Evolutionary conservation across 2,888 invertebrate genomes (phyloP).

Genomic region (Eubasilissa splendida): DNA sequence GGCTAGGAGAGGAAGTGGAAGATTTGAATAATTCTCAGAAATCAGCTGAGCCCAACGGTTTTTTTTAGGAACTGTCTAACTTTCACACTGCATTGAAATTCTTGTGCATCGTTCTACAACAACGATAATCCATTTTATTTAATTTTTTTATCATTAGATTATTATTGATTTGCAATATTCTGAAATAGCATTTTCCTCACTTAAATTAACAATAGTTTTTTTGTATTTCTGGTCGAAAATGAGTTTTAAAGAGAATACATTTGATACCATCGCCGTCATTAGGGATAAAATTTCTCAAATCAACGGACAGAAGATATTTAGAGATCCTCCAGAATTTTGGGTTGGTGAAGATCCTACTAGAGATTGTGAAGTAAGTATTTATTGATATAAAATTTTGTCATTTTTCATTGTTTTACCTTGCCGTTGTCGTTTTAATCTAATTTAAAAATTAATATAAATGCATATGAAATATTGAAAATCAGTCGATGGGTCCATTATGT

Average conservation of each 20-base stretch:
- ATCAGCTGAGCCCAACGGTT: constrained; percentile 6
- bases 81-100: background rate
- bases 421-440: too few species aligned
- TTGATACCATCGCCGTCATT: too few species aligned
- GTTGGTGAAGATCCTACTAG: constrained; percentile 72
- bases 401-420: too few species aligned
- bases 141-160: too few species aligned
- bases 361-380: constrained; percentile 74
- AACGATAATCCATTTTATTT: background rate
- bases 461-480: background rate
- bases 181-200: too few species aligned
- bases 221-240: too few species aligned
- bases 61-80: background rate
- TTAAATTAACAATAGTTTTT: too few species aligned
- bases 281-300: constrained; percentile 72
- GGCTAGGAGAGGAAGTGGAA: background rate
- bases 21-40: background rate
- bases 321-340: constrained; percentile 74
- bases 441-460: too few species aligned
- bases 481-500: too few species aligned
- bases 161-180: too few species aligned
- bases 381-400: background rate
- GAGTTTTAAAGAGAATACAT: too few species aligned
- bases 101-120: background rate
- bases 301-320: constrained; percentile 80